Base-by-base conservation (phyloP, 35 echinoderm and acorn worm species). In the Hemicentrotus pulcherrimus region DNA sequence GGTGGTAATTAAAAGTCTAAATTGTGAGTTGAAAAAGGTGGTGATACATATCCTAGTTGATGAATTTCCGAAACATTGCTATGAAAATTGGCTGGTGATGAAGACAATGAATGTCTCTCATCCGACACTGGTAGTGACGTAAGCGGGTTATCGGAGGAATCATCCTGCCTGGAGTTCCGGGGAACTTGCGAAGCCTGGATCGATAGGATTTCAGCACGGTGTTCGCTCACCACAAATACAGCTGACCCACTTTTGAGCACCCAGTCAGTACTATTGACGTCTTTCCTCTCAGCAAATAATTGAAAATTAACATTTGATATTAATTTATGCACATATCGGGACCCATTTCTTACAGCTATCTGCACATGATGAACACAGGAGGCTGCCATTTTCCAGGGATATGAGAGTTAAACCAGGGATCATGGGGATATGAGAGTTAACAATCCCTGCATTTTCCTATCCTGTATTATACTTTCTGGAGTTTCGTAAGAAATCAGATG, bases 361-460 rank as follows among this genome's bases (percentile, higher is more conserved):
- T 99, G 97, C 31, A 99, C 96, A 71, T 99, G 98, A 89, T 99
- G 98, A 2, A 98, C 96, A 93, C 91, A 93, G 91, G 46, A 58
- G 30, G 91, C 48, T 48, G 48, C 91, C 91, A 93, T 93, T 24
- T 93, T 93, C 14, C 18, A 28, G 88, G 2, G n/a, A 78, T 78
- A 78, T n/a, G n/a, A n/a, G n/a, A n/a, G n/a, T n/a, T n/a, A n/a
- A n/a, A n/a, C n/a, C n/a, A n/a, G n/a, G n/a, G n/a, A n/a, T n/a
- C n/a, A n/a, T n/a, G n/a, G n/a, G n/a, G n/a, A n/a, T n/a, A n/a
- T n/a, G n/a, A n/a, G n/a, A n/a, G n/a, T n/a, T n/a, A n/a, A n/a
- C n/a, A n/a, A n/a, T n/a, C n/a, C n/a, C n/a, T n/a, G n/a, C n/a
- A n/a, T n/a, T n/a, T n/a, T n/a, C n/a, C n/a, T n/a, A n/a, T n/a